Percentiles rank a stretch among this genome's conserved stretches.
Evolutionary conservation across 2,797 vertebrate species (phyloP).

Genomic region (Silurus lanzhouensis): DNA sequence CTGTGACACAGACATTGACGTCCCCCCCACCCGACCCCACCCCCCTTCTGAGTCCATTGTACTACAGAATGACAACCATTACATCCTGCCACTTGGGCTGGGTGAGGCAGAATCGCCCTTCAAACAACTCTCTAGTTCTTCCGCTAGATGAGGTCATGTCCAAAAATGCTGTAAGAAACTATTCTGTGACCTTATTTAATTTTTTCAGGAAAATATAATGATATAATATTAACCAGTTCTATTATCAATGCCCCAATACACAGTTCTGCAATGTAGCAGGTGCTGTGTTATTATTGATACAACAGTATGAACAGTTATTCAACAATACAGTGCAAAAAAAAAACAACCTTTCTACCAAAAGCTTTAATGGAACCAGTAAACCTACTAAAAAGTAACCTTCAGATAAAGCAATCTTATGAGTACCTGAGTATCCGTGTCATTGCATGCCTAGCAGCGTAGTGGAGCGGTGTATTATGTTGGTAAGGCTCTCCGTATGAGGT

Average conservation of each 20-base stretch:
- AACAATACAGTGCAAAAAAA: neutral
- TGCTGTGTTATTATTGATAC: neutral
- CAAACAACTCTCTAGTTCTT: neutral
- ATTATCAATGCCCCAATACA: neutral
- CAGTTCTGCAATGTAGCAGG: neutral
- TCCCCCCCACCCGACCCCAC: neutral
- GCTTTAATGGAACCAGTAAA: neutral
- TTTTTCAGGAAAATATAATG: neutral
- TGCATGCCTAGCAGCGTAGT: conserved; percentile 94
- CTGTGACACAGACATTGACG: neutral
- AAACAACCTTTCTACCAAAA: neutral
- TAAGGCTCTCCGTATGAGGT: conserved; percentile 97
- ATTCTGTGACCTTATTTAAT: neutral
- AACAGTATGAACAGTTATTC: too few species aligned
- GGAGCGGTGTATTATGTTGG: conserved; percentile 97
- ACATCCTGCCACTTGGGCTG: too few species aligned
- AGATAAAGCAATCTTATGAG: conserved; percentile 48
- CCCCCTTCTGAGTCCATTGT: neutral
- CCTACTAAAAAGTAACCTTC: neutral
- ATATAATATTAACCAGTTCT: neutral
- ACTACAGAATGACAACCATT: neutral
- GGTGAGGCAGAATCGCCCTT: neutral
- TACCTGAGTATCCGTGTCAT: conserved; percentile 97
- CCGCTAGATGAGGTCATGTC: neutral
- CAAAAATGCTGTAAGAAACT: neutral